These are phyloP conservation scores for Pristiophorus japonicus DNA, from an alignment of 2,113 vertebrate species.

Conservation along the genomic window DNA sequence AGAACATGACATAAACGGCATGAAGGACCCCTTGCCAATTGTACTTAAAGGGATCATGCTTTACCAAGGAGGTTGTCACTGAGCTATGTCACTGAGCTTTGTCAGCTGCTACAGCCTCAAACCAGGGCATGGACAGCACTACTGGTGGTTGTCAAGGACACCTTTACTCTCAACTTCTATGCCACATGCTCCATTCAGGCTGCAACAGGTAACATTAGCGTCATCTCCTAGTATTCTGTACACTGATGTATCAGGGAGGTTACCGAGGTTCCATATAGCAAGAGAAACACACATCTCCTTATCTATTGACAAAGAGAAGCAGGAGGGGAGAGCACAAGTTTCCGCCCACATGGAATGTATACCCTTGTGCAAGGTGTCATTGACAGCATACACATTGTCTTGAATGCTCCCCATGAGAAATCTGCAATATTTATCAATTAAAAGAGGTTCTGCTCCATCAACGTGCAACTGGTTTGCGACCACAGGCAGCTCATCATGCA, in stretches of 20 bases:
- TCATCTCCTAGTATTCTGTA: no score
- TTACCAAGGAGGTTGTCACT: no score
- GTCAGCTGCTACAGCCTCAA: no score
- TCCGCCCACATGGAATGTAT: background rate
- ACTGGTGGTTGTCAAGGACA: no score
- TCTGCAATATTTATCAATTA: background rate
- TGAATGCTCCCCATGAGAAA: background rate
- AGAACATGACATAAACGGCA: background rate
- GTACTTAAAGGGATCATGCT: background rate
- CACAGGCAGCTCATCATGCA: background rate
- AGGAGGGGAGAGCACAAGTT: background rate
- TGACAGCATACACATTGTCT: background rate
- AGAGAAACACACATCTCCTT: background rate
- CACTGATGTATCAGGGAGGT: no score
- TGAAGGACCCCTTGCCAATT: background rate
- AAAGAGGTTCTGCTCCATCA: no score
- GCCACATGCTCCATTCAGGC: no score
- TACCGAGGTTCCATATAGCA: background rate
- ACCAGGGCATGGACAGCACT: no score
- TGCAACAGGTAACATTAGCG: no score
- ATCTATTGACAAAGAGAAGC: background rate
- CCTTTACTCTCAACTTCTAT: no score
- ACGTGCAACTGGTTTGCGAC: background rate
- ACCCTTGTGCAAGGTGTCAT: background rate
- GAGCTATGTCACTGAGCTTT: no score